phyloP scores from a whole-genome alignment of 2,113 vertebrate species.

The Neomonachus schauinslandi region DNA sequence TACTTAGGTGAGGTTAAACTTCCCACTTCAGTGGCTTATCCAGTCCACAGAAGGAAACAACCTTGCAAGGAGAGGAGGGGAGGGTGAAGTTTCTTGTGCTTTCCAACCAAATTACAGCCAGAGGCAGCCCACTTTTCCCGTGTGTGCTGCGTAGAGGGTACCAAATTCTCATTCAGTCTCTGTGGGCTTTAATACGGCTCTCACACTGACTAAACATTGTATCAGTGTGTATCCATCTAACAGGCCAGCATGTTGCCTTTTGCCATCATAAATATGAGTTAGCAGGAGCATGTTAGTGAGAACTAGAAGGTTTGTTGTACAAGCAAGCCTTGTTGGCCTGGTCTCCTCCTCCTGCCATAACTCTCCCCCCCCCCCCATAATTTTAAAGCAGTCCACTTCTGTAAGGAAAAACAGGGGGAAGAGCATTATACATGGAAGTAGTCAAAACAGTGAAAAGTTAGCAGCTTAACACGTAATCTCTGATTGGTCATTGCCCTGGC shows the following conservation, averaged over 20 bases:
- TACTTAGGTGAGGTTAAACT: not conserved
- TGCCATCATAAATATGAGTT: not conserved
- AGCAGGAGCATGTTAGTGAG: not conserved
- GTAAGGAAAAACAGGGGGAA: not conserved
- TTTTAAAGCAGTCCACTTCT: not conserved
- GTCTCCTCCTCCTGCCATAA: too few relatives aligned
- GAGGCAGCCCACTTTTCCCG: not conserved
- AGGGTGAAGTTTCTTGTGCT: not conserved
- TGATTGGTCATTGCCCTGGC: not conserved
- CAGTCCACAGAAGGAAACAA: not conserved
- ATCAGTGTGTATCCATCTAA: not conserved
- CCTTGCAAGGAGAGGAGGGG: not conserved
- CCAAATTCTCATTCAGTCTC: not conserved
- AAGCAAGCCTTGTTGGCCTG: not conserved
- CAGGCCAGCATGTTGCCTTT: fast-evolving
- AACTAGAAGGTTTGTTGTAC: not conserved
- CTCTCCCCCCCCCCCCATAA: not conserved
- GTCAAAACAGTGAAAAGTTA: not conserved
- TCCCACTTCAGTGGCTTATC: not conserved
- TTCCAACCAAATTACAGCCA: not conserved
- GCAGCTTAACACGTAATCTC: not conserved
- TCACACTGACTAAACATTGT: not conserved
- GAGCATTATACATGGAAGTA: not conserved
- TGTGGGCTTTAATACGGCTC: not conserved
- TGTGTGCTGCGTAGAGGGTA: not conserved